Conservation (phyloP, 1,140 invertebrate species). For the Lepidostoma basale region DNA sequence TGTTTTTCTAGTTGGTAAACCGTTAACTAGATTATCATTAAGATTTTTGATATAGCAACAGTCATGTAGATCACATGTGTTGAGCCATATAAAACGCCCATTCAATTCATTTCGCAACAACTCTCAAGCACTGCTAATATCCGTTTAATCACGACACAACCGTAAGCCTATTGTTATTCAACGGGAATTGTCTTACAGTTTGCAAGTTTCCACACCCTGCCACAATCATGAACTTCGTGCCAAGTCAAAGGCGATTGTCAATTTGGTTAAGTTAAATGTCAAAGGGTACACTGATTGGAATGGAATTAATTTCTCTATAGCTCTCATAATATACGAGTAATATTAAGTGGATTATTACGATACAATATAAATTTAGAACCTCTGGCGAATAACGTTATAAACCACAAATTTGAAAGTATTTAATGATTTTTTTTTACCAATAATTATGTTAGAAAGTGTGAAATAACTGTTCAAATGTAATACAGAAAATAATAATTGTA, state of each 20-base stretch:
- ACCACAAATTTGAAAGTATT: too few species aligned
- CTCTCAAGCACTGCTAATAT: neutral
- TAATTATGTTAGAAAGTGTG: too few species aligned
- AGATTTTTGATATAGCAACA: too few species aligned
- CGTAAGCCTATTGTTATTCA: constrained; percentile 7
- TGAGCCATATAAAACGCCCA: constrained; percentile 3
- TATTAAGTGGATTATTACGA: too few species aligned
- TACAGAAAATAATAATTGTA: too few species aligned
- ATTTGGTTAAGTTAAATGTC: neutral
- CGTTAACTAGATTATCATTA: too few species aligned
- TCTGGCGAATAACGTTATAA: too few species aligned
- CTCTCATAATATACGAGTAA: neutral
- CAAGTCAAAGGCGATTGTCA: neutral
- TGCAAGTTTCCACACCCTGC: neutral
- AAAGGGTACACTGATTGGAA: neutral
- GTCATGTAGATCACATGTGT: constrained; percentile 1
- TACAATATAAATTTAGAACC: too few species aligned
- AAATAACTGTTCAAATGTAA: too few species aligned
- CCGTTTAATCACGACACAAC: neutral
- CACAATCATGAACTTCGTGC: constrained; percentile 4
- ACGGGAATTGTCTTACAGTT: neutral
- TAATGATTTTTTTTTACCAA: too few species aligned
- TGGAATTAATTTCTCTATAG: neutral
- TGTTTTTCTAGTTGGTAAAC: too few species aligned
- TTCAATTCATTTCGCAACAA: neutral